phyloP scores from a whole-genome alignment of 1,140 invertebrate species.

The Drosophila insularis region DNA sequence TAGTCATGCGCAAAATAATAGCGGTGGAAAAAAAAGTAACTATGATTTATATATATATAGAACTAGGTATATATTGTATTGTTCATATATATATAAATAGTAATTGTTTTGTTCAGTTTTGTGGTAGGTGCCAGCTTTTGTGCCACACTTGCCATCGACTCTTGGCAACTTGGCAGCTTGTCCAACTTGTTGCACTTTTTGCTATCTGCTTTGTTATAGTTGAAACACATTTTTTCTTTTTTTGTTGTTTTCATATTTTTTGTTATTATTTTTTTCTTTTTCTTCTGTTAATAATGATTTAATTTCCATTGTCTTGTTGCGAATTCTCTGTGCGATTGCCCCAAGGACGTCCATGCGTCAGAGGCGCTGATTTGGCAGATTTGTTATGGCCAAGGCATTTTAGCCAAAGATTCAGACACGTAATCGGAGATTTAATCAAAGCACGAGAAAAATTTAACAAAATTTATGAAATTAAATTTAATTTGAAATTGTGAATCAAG shows the following conservation, averaged over 20 bases:
- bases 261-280: background rate
- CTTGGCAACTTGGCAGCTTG: conserved; percentile 38
- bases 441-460: background rate
- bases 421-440: background rate
- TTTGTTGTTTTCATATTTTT: conserved; percentile 19
- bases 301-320: conserved; percentile 70
- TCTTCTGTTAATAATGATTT: conserved; percentile 72
- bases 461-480: conserved; percentile 1
- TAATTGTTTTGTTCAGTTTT: conserved; percentile 45
- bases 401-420: background rate
- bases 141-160: conserved; percentile 62
- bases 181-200: conserved; percentile 37
- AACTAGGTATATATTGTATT: conserved; percentile 18
- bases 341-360: conserved; percentile 72
- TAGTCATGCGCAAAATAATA: conserved; percentile 79
- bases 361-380: conserved; percentile 47
- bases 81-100: conserved; percentile 62
- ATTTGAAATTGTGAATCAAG: background rate
- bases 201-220: conserved; percentile 4
- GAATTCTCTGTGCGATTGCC: conserved; percentile 33
- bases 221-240: conserved; percentile 1
- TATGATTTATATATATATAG: background rate
- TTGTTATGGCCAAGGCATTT: conserved; percentile 5
- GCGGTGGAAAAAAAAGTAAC: conserved; percentile 27
- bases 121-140: conserved; percentile 54